A percentile compares a stretch with the other conserved stretches of the same genome.
These are phyloP conservation scores for Capitella teleta DNA, from an alignment of 1,140 invertebrate species.

Conservation along the genomic window DNA sequence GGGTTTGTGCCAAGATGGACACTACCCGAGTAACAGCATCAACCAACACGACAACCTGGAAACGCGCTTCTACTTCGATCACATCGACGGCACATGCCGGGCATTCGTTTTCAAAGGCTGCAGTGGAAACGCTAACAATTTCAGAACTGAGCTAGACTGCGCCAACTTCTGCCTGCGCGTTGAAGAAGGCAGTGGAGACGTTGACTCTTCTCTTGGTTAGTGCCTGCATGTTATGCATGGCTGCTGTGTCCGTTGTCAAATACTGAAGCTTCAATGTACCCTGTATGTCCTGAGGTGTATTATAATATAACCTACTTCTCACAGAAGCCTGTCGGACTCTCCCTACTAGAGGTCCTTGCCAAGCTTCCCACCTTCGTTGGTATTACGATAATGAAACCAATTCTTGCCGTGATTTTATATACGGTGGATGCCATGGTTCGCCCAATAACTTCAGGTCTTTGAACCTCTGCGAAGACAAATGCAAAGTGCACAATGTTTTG, in stretches of 20 bases:
- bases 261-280: no score
- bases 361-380: slow-evolving; percentile 39
- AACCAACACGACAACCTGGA: no score
- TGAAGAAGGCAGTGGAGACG: no score
- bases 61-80: slow-evolving; percentile 29
- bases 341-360: slow-evolving; percentile 58
- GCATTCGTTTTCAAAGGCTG: slow-evolving; percentile 39
- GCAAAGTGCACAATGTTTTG: no score
- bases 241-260: no score
- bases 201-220: no score
- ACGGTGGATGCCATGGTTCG: background rate
- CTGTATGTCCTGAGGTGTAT: no score
- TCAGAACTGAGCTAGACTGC: slow-evolving; percentile 41
- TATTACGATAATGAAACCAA: background rate
- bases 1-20: no score
- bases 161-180: slow-evolving; percentile 7
- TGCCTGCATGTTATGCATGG: no score
- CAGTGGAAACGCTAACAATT: slow-evolving; percentile 34
- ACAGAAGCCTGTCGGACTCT: slow-evolving; percentile 44
- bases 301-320: no score
- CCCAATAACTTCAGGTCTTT: background rate
- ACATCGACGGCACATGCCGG: slow-evolving; percentile 21
- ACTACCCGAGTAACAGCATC: no score
- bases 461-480: no score
- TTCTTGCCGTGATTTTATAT: slow-evolving; percentile 1